Conservation (phyloP, 1,140 invertebrate genomes). For the Steinernema khuongi region DNA sequence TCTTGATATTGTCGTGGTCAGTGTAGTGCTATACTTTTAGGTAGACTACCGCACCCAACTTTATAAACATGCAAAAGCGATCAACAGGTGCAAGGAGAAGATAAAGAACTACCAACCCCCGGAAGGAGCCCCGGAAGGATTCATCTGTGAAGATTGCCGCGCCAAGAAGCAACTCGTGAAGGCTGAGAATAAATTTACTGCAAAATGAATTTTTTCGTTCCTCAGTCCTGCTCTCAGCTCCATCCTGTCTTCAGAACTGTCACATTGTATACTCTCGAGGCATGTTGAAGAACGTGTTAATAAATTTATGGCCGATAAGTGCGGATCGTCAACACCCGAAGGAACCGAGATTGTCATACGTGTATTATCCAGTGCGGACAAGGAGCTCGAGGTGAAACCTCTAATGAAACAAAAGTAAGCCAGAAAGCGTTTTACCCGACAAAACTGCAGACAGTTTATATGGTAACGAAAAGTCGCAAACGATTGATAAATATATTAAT, state of each 20-base stretch:
- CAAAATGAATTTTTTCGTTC: slow-evolving; percentile 67
- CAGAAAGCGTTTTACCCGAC: slow-evolving; percentile 9
- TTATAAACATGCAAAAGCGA: no score
- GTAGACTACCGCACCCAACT: no score
- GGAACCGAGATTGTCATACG: slow-evolving; percentile 84
- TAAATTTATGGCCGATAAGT: slow-evolving; percentile 12
- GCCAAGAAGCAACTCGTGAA: slow-evolving; percentile 82
- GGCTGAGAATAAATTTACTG: slow-evolving; percentile 95
- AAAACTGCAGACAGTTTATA: no score
- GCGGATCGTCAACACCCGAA: not conserved
- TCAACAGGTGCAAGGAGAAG: no score
- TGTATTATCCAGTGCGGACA: slow-evolving; percentile 92
- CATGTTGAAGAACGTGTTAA: slow-evolving; percentile 86
- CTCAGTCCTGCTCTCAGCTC: not conserved
- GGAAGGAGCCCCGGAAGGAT: slow-evolving; percentile 79
- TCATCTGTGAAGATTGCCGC: slow-evolving; percentile 88
- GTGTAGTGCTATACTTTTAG: no score
- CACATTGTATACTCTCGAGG: slow-evolving; percentile 51
- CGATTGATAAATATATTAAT: no score
- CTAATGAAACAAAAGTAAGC: slow-evolving; percentile 76
- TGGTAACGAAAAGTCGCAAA: no score
- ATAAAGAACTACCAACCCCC: slow-evolving; percentile 66
- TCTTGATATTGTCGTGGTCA: no score
- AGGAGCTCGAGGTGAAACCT: slow-evolving; percentile 94
- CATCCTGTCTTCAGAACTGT: slow-evolving; percentile 37